Conservation (phyloP, 35 echinoderm and acorn worm genomes). For the Ophiothrix spiculata region DNA sequence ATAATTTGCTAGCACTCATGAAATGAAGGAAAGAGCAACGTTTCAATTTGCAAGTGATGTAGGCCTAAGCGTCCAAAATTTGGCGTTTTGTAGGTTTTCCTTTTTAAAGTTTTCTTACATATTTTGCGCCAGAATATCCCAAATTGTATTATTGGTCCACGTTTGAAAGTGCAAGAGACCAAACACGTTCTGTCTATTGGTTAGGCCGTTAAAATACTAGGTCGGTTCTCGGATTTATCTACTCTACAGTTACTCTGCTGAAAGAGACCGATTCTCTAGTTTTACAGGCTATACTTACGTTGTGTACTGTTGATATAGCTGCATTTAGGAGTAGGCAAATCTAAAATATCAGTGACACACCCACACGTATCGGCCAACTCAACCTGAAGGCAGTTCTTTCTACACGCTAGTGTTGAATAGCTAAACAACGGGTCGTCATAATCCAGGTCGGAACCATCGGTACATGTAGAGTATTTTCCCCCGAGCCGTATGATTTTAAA, state of each 20-base stretch:
- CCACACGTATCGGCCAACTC: conserved; percentile 35
- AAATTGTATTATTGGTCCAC: background rate
- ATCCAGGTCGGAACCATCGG: conserved; percentile 1
- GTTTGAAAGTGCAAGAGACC: background rate
- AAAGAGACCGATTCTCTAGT: background rate
- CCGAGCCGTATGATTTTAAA: conserved; percentile 22
- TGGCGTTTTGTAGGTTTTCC: background rate
- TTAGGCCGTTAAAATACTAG: background rate
- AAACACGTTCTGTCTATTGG: background rate
- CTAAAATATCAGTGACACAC: conserved; percentile 62
- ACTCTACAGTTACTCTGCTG: background rate
- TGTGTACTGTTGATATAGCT: conserved; percentile 60
- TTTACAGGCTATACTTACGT: conserved; percentile 49
- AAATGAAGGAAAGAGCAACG: too few species aligned
- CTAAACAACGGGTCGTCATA: background rate
- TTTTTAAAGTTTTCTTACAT: background rate
- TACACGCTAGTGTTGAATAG: conserved; percentile 47
- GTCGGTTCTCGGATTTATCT: background rate
- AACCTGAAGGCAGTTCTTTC: conserved; percentile 41
- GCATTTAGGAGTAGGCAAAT: conserved; percentile 29
- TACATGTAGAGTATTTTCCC: conserved; percentile 44
- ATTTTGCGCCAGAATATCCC: background rate
- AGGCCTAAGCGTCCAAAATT: too few species aligned
- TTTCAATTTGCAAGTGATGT: too few species aligned
- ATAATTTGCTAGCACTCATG: too few species aligned